A percentile compares a stretch with the other conserved stretches of the same genome.
phyloP scores from a whole-genome alignment of 2,888 invertebrate genomes.

The Drosophila seclusa region DNA sequence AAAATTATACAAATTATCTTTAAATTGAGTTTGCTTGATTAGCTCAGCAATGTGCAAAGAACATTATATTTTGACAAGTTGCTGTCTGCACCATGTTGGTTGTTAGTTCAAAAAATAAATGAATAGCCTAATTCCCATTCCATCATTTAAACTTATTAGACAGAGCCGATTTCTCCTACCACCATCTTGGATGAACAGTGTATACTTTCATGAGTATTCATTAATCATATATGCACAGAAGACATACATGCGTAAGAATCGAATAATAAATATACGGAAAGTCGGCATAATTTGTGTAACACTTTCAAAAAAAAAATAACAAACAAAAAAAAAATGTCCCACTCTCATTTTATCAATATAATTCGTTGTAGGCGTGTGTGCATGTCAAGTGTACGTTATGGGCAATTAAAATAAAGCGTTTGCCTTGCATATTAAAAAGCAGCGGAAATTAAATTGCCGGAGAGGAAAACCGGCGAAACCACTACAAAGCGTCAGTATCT shows the following conservation, averaged over 20 bases:
- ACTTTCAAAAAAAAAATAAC: neutral
- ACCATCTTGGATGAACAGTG: neutral
- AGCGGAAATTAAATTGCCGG: slow-evolving; percentile 61
- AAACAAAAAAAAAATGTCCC: neutral
- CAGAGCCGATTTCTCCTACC: neutral
- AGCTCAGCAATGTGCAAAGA: neutral
- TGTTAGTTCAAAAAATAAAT: neutral
- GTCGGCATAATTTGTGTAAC: neutral
- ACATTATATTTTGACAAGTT: neutral
- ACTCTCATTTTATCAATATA: neutral
- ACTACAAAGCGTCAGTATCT: slow-evolving; percentile 61
- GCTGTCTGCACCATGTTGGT: neutral
- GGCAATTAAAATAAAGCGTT: slow-evolving; percentile 48
- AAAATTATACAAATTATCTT: neutral
- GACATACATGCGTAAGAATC: neutral
- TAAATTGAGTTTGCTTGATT: neutral
- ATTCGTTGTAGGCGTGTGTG: neutral
- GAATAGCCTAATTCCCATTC: neutral
- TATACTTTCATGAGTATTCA: neutral
- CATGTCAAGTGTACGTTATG: slow-evolving; percentile 37
- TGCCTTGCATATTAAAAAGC: slow-evolving; percentile 46
- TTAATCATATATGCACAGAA: neutral
- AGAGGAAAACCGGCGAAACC: slow-evolving; percentile 54
- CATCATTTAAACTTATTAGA: neutral
- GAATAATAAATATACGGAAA: neutral